Evolutionary conservation across 2,113 vertebrate species (phyloP), one percentile per base, ranked within the genome.

Genomic region (Istiophorus platypterus): DNA sequence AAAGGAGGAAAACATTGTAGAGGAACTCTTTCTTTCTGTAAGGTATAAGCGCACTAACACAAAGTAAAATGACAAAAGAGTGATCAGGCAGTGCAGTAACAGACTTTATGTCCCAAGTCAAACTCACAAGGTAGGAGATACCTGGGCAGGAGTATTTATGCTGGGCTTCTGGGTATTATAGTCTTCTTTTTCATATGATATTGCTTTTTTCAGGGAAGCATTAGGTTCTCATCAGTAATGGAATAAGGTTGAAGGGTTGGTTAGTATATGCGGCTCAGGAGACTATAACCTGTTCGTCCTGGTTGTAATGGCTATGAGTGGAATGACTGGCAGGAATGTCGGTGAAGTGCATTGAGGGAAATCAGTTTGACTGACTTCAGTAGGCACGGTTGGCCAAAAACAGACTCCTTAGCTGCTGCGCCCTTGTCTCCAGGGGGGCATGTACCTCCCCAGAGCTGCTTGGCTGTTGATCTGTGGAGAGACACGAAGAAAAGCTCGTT

Each of bases 361-460:
- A 34, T 17, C 24, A 7, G 6, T n/a, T 92, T 88, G 95, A 85
- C 95, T 94, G 88, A 93, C 94, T 3, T 96, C 58, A 82, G 72
- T 96, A 97, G 69, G 96, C 95, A 2, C 96, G 96, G 89, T 96
- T 94, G 59, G 94, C 95, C 80, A 96, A 78, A 63, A 95, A 96
- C 63, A 96, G 95, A 96, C 61, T 96, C 95, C 39, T 92, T 93
- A 37, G 95, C 95, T 9, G 96, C 95, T 2, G 93, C 82, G 49
- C 95, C 72, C 6, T 49, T 94, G 0, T 79, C n/a, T 29, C 93
- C 96, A 17, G 81, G 80, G 80, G 14, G 93, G 68, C 26, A 83
- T 85, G 6, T 96, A 96, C 84, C 96, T 96, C 39, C 96, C 96
- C 63, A 93, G 71, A 63, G 92, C 91, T 26, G 96, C 96, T 51